Evolutionary conservation across 2,113 vertebrate genomes (phyloP), one percentile per base, ranked within the genome.

Genomic region (Aldabrachelys gigantea): DNA sequence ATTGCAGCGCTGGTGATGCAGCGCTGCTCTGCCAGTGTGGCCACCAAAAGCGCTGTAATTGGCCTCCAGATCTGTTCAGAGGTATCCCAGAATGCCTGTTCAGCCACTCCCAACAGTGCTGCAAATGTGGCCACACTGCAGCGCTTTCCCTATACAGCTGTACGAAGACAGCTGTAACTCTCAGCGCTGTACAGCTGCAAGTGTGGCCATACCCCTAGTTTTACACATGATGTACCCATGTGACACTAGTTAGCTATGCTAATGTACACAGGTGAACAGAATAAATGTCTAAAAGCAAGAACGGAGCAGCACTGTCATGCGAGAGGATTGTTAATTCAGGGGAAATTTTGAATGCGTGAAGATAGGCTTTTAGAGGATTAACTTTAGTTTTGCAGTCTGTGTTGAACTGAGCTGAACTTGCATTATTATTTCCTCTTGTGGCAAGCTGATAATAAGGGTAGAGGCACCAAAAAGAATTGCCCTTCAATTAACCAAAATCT

Each of bases 231-330:
- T 29, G 57, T 59, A 29, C 13, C 57, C 57, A 31, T 29, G 27
- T 31, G 57, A 31, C 57, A 62, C 57, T 62, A 17, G 56, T 89
- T 38, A 10, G 87, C 47, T 62, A 52, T 11, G 27, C 54, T n/a
- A 22, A 1, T 35, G 17, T 25, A 8, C 0, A 2, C 5, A 50
- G 13, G 38, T 29, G 35, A 3, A 24, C 6, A 16, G 35, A 72
- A 38, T 72, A 72, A 38, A 22, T 72, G 17, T 72, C n/a, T 38
- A 21, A 38, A 72, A 72, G 25, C 0, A 2, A 54, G 25, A 91
- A 16, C 35, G 82, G 44, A 16, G 13, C 8, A 49, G n/a, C 5
- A 4, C 21, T 35, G 5, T 0, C 38, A 3, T 29, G 21, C 3
- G 80, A 14, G 82, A 50, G 29, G 12, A 69, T 81, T 22, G 8